Base-by-base conservation (phyloP, 2,888 invertebrate species). In the Drosophila anomelani region DNA sequence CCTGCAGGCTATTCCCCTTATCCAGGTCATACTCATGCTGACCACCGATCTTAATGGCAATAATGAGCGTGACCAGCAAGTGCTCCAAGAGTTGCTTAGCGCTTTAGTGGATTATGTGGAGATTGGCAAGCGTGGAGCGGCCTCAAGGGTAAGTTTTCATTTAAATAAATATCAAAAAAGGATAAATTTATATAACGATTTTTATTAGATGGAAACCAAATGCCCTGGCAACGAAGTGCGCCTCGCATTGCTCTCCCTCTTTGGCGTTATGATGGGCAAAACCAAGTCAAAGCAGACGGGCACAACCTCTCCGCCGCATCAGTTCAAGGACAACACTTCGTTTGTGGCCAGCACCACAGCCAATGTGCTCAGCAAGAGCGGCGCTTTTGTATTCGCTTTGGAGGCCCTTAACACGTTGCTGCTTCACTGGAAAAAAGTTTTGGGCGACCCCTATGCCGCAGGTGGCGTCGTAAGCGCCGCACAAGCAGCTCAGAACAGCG, bases 11-110 rank as follows among this genome's bases (percentile, higher is more conserved):
- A 97, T 98, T 90, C 98, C 98, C 0, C 97, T 97, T 89, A 95
- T 98, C 92, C 98, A 98, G 95, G 97, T 96, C 76, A 94, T 98
- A 5, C 94, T 98, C 12, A 97, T 98, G 96, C 93, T 98, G 59
- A 97, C 97, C 0, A 95, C 96, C 10, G 98, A 98, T 92, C 94
- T 98, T 32, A 98, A 98, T 92, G 96, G 96, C 0, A 96, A 95
- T 84, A 96, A 96, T 38, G 97, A 97, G 89, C 94, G 94, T 47
- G 97, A 98, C 91, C 95, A 95, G 81, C 94, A 94, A 0, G 96
- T 96, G 36, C 93, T 98, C 20, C 96, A 97, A 80, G 94, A 95
- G 0, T 93, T 98, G 6, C 94, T 98, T 1, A 94, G 94, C 17
- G 94, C 96, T 0, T 93, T 98, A 3, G 95, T 97, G 0, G 94